Base-by-base conservation (phyloP, 2,797 vertebrate species). In the Sarcoramphus papa region DNA sequence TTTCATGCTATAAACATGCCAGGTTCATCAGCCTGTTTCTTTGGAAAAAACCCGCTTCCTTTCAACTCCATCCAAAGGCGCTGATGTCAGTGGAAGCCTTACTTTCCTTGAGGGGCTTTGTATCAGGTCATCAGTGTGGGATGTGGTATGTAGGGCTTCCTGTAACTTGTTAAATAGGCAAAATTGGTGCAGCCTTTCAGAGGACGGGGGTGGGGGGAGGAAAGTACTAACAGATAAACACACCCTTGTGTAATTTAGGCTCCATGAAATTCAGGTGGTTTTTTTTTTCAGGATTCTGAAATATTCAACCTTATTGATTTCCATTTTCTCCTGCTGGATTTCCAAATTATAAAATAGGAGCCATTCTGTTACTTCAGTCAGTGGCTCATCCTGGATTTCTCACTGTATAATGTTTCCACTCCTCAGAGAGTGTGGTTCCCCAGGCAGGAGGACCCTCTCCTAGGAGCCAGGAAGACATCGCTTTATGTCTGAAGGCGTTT, bases 371-470 rank as follows among this genome's bases (percentile, higher is more conserved):
- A 24, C 21, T 41, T 70, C 6, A 37, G 30, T 17, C 60, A 25
- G 16, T 31, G 35, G 20, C 35, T 82, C 3, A 5, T 33, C 37
- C 9, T 50, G 54, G 9, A 23, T 54, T 69, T 74, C n/a, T 45
- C 7, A 2, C n/a, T 22, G 17, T 37, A n/a, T 9, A 7, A 5
- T 21, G 35, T 45, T n/a, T 53, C 33, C 1, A 2, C 17, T 31
- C 33, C 31, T 63, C 3, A 0, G 35, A 59, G 8, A 68, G 11
- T 1, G 0, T 3, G 4, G 45, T 18, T 91, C 20, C 19, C 21
- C 6, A 31, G 35, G 33, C 41, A 41, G 45, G 22, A 65, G 21
- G 13, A 23, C 16, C 22, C 24, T 69, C 14, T 45, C 47, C 35
- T 45, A 15, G 56, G 28, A 64, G 17, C 16, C 40, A 33, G 22